These are phyloP conservation scores for Drosophila pallidifrons DNA, from an alignment of 1,140 invertebrate species.

Conservation along the genomic window DNA sequence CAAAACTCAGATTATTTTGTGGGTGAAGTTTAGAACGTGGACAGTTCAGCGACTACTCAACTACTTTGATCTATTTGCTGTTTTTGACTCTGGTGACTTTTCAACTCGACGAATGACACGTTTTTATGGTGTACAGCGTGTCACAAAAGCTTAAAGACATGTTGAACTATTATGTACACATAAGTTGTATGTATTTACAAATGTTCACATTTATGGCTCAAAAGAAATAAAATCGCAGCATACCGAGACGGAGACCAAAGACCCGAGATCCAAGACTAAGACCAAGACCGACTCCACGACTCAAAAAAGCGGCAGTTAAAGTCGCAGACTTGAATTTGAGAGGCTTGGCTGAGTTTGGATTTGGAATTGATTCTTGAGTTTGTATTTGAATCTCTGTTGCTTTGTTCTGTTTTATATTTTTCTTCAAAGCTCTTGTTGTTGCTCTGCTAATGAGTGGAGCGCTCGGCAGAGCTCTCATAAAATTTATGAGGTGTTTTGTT, in stretches of 20 bases:
- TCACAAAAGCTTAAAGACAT: slow-evolving; percentile 25
- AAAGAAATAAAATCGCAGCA: slow-evolving; percentile 30
- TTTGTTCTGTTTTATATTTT: slow-evolving; percentile 6
- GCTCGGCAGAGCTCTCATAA: slow-evolving; percentile 53
- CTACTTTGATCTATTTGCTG: slow-evolving; percentile 37
- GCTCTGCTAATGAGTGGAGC: slow-evolving; percentile 61
- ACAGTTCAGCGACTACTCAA: slow-evolving; percentile 45
- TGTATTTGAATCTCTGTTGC: slow-evolving; percentile 27
- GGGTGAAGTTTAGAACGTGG: slow-evolving; percentile 65
- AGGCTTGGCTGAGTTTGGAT: slow-evolving; percentile 55
- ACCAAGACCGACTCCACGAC: neutral
- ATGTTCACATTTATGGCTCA: slow-evolving; percentile 31
- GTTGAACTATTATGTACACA: neutral
- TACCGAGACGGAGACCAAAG: slow-evolving; percentile 1
- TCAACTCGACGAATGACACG: slow-evolving; percentile 5
- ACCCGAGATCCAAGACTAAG: neutral
- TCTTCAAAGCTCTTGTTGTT: slow-evolving; percentile 36
- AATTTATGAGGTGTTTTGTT: slow-evolving; percentile 81
- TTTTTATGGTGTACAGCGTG: slow-evolving; percentile 1
- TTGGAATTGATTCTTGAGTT: slow-evolving; percentile 42
- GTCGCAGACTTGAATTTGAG: slow-evolving; percentile 29
- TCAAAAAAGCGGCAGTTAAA: slow-evolving; percentile 8
- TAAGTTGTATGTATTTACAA: slow-evolving; percentile 17
- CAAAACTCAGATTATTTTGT: slow-evolving; percentile 58
- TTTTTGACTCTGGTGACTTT: slow-evolving; percentile 15